Conservation (phyloP, 2,113 vertebrate genomes). For the Chloropsis cyanopogon region DNA sequence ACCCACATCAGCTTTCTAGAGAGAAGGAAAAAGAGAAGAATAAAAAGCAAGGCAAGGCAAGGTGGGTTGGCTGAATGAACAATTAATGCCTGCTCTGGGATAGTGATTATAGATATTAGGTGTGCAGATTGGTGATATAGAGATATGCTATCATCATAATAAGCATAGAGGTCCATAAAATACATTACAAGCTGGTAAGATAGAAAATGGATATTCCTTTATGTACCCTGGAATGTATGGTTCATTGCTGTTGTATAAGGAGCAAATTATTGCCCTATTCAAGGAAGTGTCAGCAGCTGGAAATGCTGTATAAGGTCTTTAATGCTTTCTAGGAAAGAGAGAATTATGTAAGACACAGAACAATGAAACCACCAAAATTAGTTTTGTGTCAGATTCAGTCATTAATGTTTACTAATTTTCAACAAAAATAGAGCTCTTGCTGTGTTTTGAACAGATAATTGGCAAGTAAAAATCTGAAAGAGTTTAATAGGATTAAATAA, state of each 20-base stretch:
- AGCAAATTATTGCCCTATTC: constrained; percentile 58
- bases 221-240: constrained; percentile 6
- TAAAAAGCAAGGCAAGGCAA: background rate
- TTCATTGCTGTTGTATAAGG: constrained; percentile 27
- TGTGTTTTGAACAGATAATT: background rate
- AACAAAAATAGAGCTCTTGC: background rate
- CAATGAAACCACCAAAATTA: background rate
- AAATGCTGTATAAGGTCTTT: constrained; percentile 5
- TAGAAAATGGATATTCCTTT: constrained; percentile 31
- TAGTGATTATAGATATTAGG: background rate
- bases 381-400: constrained; percentile 25
- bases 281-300: constrained; percentile 50
- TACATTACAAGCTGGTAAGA: background rate
- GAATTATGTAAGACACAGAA: constrained; percentile 18
- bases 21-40: background rate
- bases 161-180: background rate
- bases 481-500: background rate
- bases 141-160: background rate
- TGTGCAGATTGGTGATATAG: background rate
- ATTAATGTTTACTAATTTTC: background rate
- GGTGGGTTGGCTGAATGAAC: background rate
- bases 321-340: constrained; percentile 44
- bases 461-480: background rate
- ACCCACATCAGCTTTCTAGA: background rate
- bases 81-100: background rate